These are phyloP conservation scores for Theretra japonica DNA, from an alignment of 2,888 invertebrate species.

Conservation along the genomic window DNA sequence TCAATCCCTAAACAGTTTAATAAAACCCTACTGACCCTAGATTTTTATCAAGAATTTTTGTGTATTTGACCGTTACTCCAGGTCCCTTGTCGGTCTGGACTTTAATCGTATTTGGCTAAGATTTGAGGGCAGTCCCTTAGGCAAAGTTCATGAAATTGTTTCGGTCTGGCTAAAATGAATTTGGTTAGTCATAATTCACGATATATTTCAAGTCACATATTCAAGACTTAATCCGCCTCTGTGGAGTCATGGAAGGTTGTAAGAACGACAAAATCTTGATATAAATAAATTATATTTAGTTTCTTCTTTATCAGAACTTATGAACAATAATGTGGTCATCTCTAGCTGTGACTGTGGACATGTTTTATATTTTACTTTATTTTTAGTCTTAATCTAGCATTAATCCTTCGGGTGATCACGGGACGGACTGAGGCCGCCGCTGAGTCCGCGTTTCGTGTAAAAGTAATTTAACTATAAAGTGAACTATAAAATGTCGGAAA, in stretches of 20 bases:
- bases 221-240: background rate
- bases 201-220: background rate
- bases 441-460: no score
- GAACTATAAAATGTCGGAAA: no score
- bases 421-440: no score
- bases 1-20: background rate
- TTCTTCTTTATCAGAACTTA: no score
- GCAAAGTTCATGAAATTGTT: constrained; percentile 25
- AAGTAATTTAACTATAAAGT: no score
- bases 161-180: constrained; percentile 19
- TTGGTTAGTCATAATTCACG: constrained; percentile 1
- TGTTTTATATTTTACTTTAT: no score
- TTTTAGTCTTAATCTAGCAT: no score
- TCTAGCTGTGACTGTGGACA: no score
- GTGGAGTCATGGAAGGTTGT: background rate
- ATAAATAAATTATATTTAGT: no score
- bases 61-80: constrained; percentile 1
- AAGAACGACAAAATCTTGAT: no score
- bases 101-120: background rate
- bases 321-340: no score
- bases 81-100: constrained; percentile 12
- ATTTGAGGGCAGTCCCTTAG: constrained; percentile 19
- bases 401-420: no score
- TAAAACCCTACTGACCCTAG: background rate
- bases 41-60: background rate